These are phyloP conservation scores for Poecilia latipinna DNA, from an alignment of 2,113 vertebrate species.

Conservation along the genomic window DNA sequence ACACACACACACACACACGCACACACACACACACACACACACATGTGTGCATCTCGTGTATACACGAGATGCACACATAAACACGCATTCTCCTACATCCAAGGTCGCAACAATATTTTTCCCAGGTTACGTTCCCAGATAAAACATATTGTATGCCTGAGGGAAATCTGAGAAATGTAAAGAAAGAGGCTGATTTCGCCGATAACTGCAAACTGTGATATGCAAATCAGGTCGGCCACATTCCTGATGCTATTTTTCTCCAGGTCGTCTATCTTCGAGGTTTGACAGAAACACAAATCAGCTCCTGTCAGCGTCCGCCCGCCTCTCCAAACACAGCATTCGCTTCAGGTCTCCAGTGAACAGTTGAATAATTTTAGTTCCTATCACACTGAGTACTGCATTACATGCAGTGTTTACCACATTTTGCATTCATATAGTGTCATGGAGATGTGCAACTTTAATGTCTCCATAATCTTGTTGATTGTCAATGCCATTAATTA, in stretches of 20 bases:
- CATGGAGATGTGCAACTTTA: neutral
- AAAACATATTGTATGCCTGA: neutral
- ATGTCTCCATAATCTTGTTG: neutral
- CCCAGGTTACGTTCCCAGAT: slow-evolving; percentile 2
- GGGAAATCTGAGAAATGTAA: slow-evolving; percentile 7
- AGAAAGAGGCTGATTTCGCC: neutral
- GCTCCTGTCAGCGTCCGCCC: slow-evolving; percentile 19
- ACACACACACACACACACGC: slow-evolving; percentile 20
- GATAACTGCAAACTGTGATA: slow-evolving; percentile 18
- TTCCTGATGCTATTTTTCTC: slow-evolving; percentile 17
- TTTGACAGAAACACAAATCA: slow-evolving; percentile 44
- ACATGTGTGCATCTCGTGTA: neutral
- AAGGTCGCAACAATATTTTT: neutral
- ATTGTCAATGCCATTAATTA: neutral
- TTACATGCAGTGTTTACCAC: neutral
- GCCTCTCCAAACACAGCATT: slow-evolving; percentile 6
- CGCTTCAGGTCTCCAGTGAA: slow-evolving; percentile 7
- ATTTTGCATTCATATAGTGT: neutral
- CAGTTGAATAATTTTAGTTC: neutral
- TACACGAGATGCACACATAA: slow-evolving; percentile 12
- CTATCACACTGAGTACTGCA: neutral
- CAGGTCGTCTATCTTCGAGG: slow-evolving; percentile 15
- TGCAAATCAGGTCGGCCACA: slow-evolving; percentile 25
- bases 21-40: slow-evolving; percentile 14
- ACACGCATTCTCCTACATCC: slow-evolving; percentile 13